Evolutionary conservation across 2,797 vertebrate species (phyloP).

Genomic region (Paedocypris micromegethes): DNA sequence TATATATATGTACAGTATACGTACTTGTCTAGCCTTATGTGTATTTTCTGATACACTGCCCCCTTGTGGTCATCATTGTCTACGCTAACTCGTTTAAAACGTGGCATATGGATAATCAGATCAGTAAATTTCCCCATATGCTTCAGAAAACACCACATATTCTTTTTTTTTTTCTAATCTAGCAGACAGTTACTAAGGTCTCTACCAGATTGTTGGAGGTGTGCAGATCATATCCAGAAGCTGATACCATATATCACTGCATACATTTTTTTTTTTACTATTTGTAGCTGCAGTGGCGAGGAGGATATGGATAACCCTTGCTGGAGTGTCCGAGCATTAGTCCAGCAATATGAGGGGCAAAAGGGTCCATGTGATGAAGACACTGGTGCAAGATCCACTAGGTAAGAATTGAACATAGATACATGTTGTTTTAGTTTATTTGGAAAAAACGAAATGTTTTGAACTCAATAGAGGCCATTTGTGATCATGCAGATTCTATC

Average conservation of each 20-base stretch:
- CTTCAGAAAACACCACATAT: not conserved
- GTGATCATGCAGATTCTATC: not conserved
- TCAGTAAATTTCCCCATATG: constrained; percentile 1
- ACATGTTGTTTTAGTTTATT: not conserved
- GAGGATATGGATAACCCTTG: constrained; percentile 79
- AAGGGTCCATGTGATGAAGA: constrained; percentile 60
- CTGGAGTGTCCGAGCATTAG: constrained; percentile 87
- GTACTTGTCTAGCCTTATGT: too few relatives aligned
- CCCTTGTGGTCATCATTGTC: constrained; percentile 34
- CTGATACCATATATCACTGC: not conserved
- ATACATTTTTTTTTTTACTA: constrained; percentile 32
- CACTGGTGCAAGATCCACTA: constrained; percentile 57
- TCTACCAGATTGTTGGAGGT: not conserved
- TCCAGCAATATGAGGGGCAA: constrained; percentile 89
- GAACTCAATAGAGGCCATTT: not conserved
- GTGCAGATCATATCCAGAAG: not conserved
- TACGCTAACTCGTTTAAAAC: constrained; percentile 13
- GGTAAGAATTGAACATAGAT: constrained; percentile 63
- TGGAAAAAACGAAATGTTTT: not conserved
- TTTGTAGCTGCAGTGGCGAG: constrained; percentile 67
- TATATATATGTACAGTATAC: too few relatives aligned
- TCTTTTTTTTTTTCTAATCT: too few relatives aligned
- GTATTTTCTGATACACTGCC: constrained; percentile 15
- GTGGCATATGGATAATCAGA: constrained; percentile 14
- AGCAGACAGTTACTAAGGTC: not conserved